Percentiles rank a stretch among this genome's conserved stretches.
Evolutionary conservation across 1,140 invertebrate genomes (phyloP).

Genomic region (Agraylea sexmaculata): DNA sequence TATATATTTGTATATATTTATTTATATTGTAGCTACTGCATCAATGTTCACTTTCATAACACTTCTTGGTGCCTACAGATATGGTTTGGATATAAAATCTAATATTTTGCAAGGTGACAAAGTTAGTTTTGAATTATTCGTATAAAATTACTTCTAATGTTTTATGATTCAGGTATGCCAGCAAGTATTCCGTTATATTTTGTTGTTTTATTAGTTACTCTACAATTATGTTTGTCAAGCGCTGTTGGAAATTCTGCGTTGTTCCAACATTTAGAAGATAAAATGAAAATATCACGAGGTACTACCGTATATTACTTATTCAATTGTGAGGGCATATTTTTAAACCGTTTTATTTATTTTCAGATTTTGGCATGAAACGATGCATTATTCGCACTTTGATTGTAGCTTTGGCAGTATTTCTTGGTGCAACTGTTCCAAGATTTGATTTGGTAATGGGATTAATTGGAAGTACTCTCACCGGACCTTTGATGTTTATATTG

Average conservation of each 20-base stretch:
- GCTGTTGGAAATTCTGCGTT: constrained; percentile 60
- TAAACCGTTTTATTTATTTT: constrained; percentile 22
- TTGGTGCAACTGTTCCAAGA: constrained; percentile 71
- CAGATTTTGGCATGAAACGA: constrained; percentile 71
- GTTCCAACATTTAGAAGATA: constrained; percentile 61
- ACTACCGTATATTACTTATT: constrained; percentile 16
- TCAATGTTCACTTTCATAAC: constrained; percentile 51
- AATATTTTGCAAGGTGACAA: constrained; percentile 40
- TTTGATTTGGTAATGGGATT: constrained; percentile 85
- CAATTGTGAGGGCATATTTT: neutral
- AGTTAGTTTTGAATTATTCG: constrained; percentile 1
- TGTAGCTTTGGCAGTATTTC: constrained; percentile 56
- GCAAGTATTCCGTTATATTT: constrained; percentile 45
- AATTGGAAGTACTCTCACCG: constrained; percentile 72
- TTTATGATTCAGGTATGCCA: constrained; percentile 43
- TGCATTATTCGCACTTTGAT: constrained; percentile 60
- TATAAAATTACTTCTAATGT: constrained; percentile 1
- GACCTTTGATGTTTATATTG: constrained; percentile 72
- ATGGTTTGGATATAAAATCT: constrained; percentile 40
- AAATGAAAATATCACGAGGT: constrained; percentile 46
- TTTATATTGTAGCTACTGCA: constrained; percentile 40
- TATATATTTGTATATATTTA: neutral
- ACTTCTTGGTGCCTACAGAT: constrained; percentile 46
- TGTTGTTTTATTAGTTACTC: constrained; percentile 52
- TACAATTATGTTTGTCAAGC: constrained; percentile 65